Evolutionary conservation across 2,888 invertebrate species (phyloP), one percentile per base, ranked within the genome.

Genomic region (Protodeltote pygarga): DNA sequence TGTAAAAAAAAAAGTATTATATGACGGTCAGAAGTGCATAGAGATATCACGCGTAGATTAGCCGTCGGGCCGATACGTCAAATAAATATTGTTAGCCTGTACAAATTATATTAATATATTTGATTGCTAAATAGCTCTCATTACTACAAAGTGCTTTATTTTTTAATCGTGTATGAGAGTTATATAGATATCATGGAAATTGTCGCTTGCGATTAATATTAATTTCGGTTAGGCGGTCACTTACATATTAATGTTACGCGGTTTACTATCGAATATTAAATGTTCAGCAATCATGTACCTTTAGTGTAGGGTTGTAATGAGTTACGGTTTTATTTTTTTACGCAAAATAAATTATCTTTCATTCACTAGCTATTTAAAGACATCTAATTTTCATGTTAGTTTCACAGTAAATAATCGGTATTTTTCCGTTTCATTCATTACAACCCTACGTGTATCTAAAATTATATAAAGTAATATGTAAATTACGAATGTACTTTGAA

Each of bases 101-200:
- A 83, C 81, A 85, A 85, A 85, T 78, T 78, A 78, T 80, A 81
- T 79, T 82, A 78, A 82, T 82, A 81, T 83, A 83, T 82, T 82
- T 77, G 74, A 78, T 75, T 68, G 80, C 79, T 77, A 76, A 71
- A 67, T 80, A 78, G 78, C 81, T 84, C 84, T 83, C 81, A 71
- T 75, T 70, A 75, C 73, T 75, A 76, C 65, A 75, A 83, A 84
- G 82, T 82, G 84, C 81, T 82, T 85, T 83, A 85, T 85, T 83
- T 68, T 85, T 83, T 77, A 71, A 75, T 69, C 45, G 64, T 64
- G 66, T 68, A 71, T 77, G 82, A 80, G 82, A 81, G 79, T 78
- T 76, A 61, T 68, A 68, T 65, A 61, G 61, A 64, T 54, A 45
- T 61, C 61, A 55, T 53, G 31, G 45, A 48, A 51, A 60, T 70